These are phyloP conservation scores for Gryllus longicercus DNA, from an alignment of 2,888 invertebrate species.

Conservation along the genomic window DNA sequence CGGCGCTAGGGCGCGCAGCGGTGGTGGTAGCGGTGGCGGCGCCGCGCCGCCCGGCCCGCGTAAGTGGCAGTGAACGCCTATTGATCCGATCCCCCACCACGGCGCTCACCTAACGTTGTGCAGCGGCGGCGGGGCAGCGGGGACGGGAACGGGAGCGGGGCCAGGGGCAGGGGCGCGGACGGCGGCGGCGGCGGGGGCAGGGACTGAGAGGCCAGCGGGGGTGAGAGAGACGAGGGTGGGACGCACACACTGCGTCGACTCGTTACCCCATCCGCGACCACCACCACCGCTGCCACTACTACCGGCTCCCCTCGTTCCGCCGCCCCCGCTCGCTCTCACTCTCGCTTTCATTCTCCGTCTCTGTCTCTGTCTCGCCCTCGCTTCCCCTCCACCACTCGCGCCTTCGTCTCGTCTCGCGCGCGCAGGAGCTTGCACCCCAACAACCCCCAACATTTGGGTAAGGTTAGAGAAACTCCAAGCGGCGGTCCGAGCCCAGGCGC, in stretches of 20 bases:
- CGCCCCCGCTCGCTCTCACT: background rate
- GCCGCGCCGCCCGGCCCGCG: constrained; percentile 1
- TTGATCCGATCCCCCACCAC: constrained; percentile 17
- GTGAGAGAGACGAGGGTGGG: background rate
- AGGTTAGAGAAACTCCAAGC: background rate
- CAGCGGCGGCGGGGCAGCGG: background rate
- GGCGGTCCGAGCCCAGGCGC: background rate
- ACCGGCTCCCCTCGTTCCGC: no score
- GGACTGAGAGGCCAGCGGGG: background rate
- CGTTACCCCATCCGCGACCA: no score
- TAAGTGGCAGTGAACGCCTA: constrained; percentile 2
- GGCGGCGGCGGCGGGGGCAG: no score
- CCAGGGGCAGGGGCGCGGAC: no score
- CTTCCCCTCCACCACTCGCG: background rate
- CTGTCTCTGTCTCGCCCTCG: background rate
- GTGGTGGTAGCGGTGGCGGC: background rate
- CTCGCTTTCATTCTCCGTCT: background rate
- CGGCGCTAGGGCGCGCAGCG: background rate
- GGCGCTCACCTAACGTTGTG: constrained; percentile 10
- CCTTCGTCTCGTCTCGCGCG: background rate
- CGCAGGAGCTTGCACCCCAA: background rate
- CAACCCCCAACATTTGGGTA: constrained; percentile 5
- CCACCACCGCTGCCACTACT: no score
- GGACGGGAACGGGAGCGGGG: background rate
- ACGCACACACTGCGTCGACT: no score